Evolutionary conservation across 2,888 invertebrate genomes (phyloP).

Genomic region (Uloborus plumipes): DNA sequence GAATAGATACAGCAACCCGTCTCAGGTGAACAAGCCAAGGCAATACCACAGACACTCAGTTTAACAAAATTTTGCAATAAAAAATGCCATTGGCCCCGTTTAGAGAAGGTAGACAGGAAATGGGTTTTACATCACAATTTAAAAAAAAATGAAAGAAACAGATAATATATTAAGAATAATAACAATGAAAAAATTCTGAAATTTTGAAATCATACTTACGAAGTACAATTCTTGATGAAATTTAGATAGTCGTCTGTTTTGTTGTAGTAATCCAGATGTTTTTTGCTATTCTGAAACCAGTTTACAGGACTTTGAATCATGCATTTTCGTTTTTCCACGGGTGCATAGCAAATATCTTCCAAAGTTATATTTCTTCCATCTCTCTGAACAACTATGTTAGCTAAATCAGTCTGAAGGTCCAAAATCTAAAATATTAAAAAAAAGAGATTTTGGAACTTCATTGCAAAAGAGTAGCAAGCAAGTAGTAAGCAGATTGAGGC

Average conservation of each 20-base stretch:
- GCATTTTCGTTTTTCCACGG: slow-evolving; percentile 83
- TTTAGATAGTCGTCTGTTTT: slow-evolving; percentile 78
- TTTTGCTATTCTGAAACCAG: slow-evolving; percentile 84
- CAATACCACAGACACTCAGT: too few species aligned
- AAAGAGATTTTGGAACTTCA: not conserved
- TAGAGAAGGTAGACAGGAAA: not conserved
- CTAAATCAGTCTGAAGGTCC: slow-evolving; percentile 65
- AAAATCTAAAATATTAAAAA: slow-evolving; percentile 53
- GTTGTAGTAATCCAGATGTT: slow-evolving; percentile 46
- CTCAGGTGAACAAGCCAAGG: too few species aligned
- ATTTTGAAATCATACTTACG: slow-evolving; percentile 72
- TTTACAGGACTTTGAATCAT: slow-evolving; percentile 91
- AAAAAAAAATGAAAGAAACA: not conserved
- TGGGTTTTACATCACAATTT: not conserved
- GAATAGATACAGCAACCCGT: too few species aligned
- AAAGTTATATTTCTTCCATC: slow-evolving; percentile 71
- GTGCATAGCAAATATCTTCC: slow-evolving; percentile 92
- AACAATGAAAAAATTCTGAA: too few species aligned
- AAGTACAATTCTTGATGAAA: slow-evolving; percentile 80
- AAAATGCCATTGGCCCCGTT: not conserved
- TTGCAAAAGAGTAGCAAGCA: too few species aligned
- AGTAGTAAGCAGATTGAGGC: not conserved
- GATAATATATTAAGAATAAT: too few species aligned
- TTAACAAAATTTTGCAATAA: too few species aligned
- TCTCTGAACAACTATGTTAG: slow-evolving; percentile 40